These are phyloP conservation scores for Eurystomus gularis DNA, from an alignment of 2,113 vertebrate genomes.

Conservation along the genomic window DNA sequence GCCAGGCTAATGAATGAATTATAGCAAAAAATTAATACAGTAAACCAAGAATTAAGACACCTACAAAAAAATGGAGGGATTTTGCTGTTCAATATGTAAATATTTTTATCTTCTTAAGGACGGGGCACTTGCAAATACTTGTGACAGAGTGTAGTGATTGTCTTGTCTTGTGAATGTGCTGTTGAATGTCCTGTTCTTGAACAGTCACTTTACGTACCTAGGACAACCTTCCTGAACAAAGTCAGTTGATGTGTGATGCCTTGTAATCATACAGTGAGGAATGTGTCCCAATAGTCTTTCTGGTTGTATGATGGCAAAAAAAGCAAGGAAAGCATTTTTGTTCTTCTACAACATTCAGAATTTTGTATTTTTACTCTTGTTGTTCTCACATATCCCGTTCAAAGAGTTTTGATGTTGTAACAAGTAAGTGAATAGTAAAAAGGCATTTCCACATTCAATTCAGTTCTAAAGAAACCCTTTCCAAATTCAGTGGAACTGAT, in stretches of 20 bases:
- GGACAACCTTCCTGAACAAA: not conserved
- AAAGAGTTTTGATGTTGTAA: not conserved
- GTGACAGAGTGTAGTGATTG: not conserved
- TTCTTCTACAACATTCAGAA: not conserved
- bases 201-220: not conserved
- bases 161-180: not conserved
- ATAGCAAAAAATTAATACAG: not conserved
- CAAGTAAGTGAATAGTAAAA: not conserved
- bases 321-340: not conserved
- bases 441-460: not conserved
- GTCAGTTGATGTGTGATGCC: not conserved
- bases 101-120: not conserved
- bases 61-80: not conserved
- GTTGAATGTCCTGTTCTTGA: not conserved
- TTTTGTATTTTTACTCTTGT: not conserved
- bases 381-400: not conserved
- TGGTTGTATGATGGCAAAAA: not conserved
- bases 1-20: not conserved
- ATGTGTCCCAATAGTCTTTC: not conserved
- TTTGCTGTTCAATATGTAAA: not conserved
- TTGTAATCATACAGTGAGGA: not conserved
- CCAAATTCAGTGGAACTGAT: not conserved
- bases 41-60: not conserved
- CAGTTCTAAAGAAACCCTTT: not conserved
- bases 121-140: not conserved